phyloP scores from a whole-genome alignment of 2,888 invertebrate species.

The Silvanus unidentatus region DNA sequence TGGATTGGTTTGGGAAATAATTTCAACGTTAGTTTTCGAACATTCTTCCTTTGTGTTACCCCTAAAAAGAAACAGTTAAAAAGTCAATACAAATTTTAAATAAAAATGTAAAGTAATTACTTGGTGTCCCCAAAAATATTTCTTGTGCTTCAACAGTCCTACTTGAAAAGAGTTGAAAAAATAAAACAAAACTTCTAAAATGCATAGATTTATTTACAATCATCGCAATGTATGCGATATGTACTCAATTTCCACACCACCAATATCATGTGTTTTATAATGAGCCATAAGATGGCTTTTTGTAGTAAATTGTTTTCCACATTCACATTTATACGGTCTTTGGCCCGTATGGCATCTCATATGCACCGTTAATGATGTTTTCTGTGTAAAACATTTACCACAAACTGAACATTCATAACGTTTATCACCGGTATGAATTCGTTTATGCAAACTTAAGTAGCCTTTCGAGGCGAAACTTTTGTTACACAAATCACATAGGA shows the following conservation, averaged over 20 bases:
- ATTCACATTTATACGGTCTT: constrained; percentile 52
- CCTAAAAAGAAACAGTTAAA: too few species aligned
- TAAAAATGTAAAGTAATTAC: too few species aligned
- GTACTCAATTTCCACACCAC: constrained; percentile 36
- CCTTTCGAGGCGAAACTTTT: constrained; percentile 43
- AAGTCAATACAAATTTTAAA: too few species aligned
- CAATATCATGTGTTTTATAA: constrained; percentile 49
- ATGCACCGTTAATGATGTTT: constrained; percentile 52
- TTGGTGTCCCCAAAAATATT: neutral
- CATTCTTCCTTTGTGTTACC: too few species aligned
- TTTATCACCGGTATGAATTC: constrained; percentile 52
- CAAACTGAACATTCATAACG: constrained; percentile 54
- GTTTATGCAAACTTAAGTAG: constrained; percentile 50
- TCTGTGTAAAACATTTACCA: constrained; percentile 54
- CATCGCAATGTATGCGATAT: constrained; percentile 24
- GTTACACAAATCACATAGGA: constrained; percentile 30
- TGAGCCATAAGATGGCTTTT: constrained; percentile 54
- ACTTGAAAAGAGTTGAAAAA: too few species aligned
- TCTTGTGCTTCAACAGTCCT: neutral
- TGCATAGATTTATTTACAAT: too few species aligned
- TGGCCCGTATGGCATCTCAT: constrained; percentile 54
- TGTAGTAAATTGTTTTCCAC: constrained; percentile 54
- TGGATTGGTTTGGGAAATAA: neutral
- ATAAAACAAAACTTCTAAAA: too few species aligned
- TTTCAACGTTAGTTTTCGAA: too few species aligned